Percentiles rank a stretch among this genome's conserved stretches.
Evolutionary conservation across 23 tunicate genomes (phyloP).

Genomic region (Halocynthia roretzi): DNA sequence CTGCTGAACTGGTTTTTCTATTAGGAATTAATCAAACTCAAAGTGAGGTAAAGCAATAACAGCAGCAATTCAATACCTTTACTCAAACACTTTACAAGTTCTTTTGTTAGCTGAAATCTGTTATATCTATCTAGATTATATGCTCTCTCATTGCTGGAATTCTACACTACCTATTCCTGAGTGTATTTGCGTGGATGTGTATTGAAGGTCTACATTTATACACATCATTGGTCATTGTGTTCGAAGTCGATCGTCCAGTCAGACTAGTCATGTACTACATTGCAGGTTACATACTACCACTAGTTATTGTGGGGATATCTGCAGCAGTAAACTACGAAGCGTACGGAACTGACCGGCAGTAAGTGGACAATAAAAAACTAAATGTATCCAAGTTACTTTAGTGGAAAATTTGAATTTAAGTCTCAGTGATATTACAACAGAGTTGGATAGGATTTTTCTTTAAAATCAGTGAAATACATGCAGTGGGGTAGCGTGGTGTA

Average conservation of each 20-base stretch:
- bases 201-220: conserved; percentile 67
- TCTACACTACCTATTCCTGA: conserved; percentile 64
- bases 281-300: conserved; percentile 23
- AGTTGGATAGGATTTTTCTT: too few relatives aligned
- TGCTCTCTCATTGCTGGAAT: conserved; percentile 45
- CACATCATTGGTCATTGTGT: conserved; percentile 51
- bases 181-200: conserved; percentile 63
- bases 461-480: too few relatives aligned
- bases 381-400: not conserved
- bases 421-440: too few relatives aligned
- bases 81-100: not conserved
- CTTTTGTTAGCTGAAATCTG: not conserved
- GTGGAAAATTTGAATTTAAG: too few relatives aligned
- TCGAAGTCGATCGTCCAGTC: conserved; percentile 44
- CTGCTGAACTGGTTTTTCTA: conserved; percentile 33
- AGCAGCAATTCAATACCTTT: not conserved
- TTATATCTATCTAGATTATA: conserved; percentile 17
- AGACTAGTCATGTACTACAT: conserved; percentile 27
- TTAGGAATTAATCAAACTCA: conserved; percentile 39
- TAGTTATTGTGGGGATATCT: conserved; percentile 37
- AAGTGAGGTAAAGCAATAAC: conserved; percentile 11
- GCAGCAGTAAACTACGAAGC: conserved; percentile 34
- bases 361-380: not conserved
- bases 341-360: conserved; percentile 43
- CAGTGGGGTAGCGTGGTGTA: too few relatives aligned